Percentiles rank a stretch among this genome's conserved stretches.
These are phyloP conservation scores for Liasis olivaceus DNA, from an alignment of 2,797 vertebrate species.

Conservation along the genomic window DNA sequence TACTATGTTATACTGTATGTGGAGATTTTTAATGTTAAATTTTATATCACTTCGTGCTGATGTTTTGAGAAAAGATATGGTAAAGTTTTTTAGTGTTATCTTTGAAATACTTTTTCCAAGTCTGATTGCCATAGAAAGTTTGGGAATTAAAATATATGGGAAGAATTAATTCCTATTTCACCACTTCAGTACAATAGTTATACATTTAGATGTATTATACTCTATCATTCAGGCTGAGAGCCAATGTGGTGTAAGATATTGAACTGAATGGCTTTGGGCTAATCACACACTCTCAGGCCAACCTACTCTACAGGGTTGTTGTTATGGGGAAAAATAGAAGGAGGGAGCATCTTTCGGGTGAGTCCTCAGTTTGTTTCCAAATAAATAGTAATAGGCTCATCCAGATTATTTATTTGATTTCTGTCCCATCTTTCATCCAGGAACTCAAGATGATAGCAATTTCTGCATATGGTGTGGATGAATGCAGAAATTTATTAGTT, in stretches of 20 bases:
- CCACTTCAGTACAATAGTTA: neutral
- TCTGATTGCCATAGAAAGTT: neutral
- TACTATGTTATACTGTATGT: neutral
- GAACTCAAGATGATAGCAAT: neutral
- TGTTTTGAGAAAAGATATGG: neutral
- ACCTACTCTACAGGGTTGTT: neutral
- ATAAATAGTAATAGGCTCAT: neutral
- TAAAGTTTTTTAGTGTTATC: neutral
- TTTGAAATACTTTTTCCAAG: neutral
- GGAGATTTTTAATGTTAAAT: neutral
- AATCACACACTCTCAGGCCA: neutral
- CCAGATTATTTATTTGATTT: neutral
- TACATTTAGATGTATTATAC: neutral
- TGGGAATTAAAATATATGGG: neutral
- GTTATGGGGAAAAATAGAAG: neutral
- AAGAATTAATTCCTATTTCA: neutral
- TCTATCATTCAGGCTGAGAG: neutral
- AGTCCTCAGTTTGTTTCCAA: neutral
- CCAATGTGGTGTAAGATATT: neutral
- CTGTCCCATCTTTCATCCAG: neutral
- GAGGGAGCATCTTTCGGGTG: neutral
- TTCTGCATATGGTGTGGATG: neutral
- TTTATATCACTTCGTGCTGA: neutral
- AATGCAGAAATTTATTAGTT: neutral
- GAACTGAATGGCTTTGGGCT: neutral